Conservation (phyloP, 1,140 invertebrate genomes). For the Aphelenchoides avenae region DNA sequence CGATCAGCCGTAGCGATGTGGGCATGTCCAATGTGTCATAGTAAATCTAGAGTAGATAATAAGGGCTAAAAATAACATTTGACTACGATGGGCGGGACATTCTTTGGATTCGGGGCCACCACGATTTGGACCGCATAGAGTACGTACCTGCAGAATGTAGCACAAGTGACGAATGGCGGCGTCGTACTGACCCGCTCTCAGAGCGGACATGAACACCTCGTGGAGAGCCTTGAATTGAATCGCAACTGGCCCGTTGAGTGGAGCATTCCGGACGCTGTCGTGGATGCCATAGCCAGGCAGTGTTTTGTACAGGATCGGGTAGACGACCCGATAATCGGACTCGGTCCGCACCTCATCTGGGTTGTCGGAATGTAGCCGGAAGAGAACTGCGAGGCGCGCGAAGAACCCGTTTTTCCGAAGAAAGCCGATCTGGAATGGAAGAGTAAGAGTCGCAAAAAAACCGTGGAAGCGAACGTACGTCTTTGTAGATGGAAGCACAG, state of each 20-base stretch:
- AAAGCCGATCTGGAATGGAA: slow-evolving; percentile 53
- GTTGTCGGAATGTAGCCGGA: slow-evolving; percentile 47
- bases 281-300: slow-evolving; percentile 50
- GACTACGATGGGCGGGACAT: neutral
- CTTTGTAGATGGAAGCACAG: slow-evolving; percentile 43
- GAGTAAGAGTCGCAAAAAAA: slow-evolving; percentile 8
- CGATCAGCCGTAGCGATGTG: slow-evolving; percentile 41
- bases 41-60: slow-evolving; percentile 40
- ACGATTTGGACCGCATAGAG: neutral
- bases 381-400: slow-evolving; percentile 51
- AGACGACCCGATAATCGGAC: slow-evolving; percentile 30
- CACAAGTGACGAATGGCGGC: slow-evolving; percentile 57
- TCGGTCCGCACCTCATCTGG: slow-evolving; percentile 40
- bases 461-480: slow-evolving; percentile 17
- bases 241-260: no score
- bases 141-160: slow-evolving; percentile 49
- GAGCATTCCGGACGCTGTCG: neutral
- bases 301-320: slow-evolving; percentile 52
- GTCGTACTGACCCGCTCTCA: slow-evolving; percentile 44
- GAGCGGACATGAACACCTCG: slow-evolving; percentile 55
- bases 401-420: slow-evolving; percentile 52
- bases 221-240: slow-evolving; percentile 57
- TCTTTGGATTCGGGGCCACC: no score
- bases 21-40: slow-evolving; percentile 50
- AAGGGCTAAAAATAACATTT: slow-evolving; percentile 13